A percentile compares a stretch with the other conserved stretches of the same genome.
These are phyloP conservation scores for Festucalex cinctus DNA, from an alignment of 2,113 vertebrate genomes.

Conservation along the genomic window DNA sequence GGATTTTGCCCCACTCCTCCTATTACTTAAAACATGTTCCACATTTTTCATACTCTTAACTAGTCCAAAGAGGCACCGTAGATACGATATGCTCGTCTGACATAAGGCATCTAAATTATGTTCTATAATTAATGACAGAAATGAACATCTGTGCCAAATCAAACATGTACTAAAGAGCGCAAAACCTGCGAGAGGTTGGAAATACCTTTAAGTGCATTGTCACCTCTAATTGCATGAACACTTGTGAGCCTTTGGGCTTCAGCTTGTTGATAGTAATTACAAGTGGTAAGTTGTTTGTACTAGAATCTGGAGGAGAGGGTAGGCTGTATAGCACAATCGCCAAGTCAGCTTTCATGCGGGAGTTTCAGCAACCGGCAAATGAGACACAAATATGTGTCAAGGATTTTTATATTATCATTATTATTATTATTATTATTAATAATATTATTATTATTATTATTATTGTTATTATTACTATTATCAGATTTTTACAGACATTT, in stretches of 20 bases:
- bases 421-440: too few relatives aligned
- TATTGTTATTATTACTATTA: too few relatives aligned
- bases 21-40: background rate
- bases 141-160: background rate
- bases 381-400: background rate
- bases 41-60: background rate
- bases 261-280: background rate
- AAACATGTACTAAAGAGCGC: background rate
- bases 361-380: conserved; percentile 35
- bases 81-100: background rate
- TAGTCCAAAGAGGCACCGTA: background rate
- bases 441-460: too few relatives aligned
- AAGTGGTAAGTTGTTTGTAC: conserved; percentile 1
- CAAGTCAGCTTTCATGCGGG: conserved; percentile 45
- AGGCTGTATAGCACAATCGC: conserved; percentile 22
- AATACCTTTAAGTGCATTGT: background rate
- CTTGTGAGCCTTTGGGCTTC: background rate
- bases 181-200: background rate
- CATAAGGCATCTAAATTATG: background rate
- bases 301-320: conserved; percentile 8
- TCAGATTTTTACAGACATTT: background rate
- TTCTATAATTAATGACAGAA: too few relatives aligned
- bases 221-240: background rate
- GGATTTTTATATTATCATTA: too few relatives aligned
- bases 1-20: too few relatives aligned